Evolutionary conservation across 2,888 invertebrate genomes (phyloP), one percentile per base, ranked within the genome.

Genomic region (Xanthorhoe spadicearia): DNA sequence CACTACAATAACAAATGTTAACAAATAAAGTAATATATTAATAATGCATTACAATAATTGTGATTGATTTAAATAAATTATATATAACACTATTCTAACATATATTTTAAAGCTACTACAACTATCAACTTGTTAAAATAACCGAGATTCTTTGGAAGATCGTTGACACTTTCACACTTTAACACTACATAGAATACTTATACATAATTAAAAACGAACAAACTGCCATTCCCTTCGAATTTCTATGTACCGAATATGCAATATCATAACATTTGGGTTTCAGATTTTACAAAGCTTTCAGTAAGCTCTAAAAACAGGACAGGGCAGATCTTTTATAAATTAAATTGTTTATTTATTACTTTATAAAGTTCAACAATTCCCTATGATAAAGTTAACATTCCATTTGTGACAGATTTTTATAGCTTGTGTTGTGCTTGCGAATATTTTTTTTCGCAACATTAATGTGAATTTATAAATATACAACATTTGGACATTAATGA

Each of bases 81-180:
- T 49, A 19, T 53, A 48, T 56, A 58, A 51, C 43, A 65, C 32
- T 58, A 54, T 63, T 59, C 43, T 55, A 68, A 59, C 32, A 54
- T 60, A 60, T 54, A 60, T 60, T 57, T 43, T 71, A 66, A 73
- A 63, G 66, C 64, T 66, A 63, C 53, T 54, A 60, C 51, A 56
- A 43, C 59, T 62, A 59, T 53, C 48, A 62, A 55, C 54, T 60
- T 66, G 49, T 62, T 63, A 18, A 43, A 54, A 56, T 60, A 58
- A 64, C 61, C 13, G 71, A 69, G 71, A 71, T 77, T 77, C 77
- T 75, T 76, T 77, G 74, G 74, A 74, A 74, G 74, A 74, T 74
- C 72, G 53, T 72, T 69, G 77, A 74, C 69, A 71, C 74, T 71
- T 72, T 69, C 68, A 69, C 63, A 66, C 43, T 68, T 73, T 68